phyloP scores from a whole-genome alignment of 2,113 vertebrate species.

The Cichladusa arquata region DNA sequence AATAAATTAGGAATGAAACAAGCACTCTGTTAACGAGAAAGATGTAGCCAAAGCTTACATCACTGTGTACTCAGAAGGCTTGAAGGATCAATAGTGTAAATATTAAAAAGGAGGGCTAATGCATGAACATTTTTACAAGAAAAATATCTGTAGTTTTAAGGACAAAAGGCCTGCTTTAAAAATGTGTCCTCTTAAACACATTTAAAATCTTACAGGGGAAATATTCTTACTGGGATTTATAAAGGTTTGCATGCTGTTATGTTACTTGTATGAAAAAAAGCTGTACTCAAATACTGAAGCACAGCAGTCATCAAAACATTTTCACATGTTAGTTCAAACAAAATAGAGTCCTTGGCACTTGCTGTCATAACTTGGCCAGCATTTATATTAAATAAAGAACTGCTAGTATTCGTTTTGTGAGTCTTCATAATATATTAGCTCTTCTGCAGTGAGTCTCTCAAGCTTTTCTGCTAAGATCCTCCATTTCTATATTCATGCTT shows the following conservation, averaged over 20 bases:
- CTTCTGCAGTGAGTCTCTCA: not conserved
- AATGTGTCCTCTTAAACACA: not conserved
- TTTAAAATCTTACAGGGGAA: not conserved
- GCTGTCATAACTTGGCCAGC: not conserved
- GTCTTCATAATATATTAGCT: not conserved
- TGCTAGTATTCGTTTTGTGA: not conserved
- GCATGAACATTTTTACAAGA: not conserved
- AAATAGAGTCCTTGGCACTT: not conserved
- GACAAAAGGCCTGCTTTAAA: not conserved
- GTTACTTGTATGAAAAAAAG: not conserved
- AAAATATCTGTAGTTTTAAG: not conserved
- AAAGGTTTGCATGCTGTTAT: not conserved
- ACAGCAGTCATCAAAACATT: not conserved
- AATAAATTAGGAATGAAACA: constrained; percentile 50
- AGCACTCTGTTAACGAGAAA: not conserved
- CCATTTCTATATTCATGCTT: not conserved
- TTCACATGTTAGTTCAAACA: not conserved
- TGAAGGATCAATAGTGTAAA: constrained; percentile 33
- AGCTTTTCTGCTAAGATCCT: not conserved
- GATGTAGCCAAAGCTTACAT: constrained; percentile 33
- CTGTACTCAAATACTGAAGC: not conserved
- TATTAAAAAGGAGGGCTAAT: not conserved
- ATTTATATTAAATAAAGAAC: not conserved
- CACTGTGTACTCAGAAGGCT: not conserved
- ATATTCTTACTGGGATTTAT: not conserved